Evolutionary conservation across 2,888 invertebrate species (phyloP).

Genomic region (Rhimphoctona megacephalus): DNA sequence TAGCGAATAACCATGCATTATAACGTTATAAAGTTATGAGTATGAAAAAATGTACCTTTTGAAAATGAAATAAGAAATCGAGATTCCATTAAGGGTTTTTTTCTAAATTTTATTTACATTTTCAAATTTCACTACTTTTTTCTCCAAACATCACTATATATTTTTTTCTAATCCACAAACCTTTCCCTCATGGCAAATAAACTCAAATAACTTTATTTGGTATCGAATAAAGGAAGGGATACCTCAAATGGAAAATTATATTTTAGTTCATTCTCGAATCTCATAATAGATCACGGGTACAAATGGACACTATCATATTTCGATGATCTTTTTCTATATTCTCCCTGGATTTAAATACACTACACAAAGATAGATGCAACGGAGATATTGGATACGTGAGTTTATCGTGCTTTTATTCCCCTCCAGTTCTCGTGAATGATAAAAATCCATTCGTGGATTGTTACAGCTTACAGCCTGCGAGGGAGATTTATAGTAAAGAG

Average conservation of each 20-base stretch:
- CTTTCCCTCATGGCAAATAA: neutral
- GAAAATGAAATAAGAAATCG: neutral
- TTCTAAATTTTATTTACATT: neutral
- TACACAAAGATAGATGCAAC: neutral
- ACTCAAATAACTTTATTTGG: neutral
- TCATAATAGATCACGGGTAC: neutral
- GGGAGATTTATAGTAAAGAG: neutral
- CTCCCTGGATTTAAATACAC: neutral
- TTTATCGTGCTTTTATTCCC: slow-evolving; percentile 15
- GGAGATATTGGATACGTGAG: neutral
- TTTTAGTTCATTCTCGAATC: neutral
- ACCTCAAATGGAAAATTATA: neutral
- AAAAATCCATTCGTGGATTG: neutral
- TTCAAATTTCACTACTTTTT: neutral
- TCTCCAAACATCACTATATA: neutral
- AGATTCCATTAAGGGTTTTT: neutral
- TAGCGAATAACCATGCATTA: neutral
- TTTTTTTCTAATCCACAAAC: neutral
- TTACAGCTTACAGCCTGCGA: neutral
- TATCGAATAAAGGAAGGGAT: neutral
- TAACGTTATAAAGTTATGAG: neutral
- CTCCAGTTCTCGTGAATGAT: neutral
- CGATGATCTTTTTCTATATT: slow-evolving; percentile 4
- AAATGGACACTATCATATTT: neutral
- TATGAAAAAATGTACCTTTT: neutral